Evolutionary conservation across 2,797 vertebrate genomes (phyloP), one percentile per base, ranked within the genome.

Genomic region (Heterohyrax brucei): DNA sequence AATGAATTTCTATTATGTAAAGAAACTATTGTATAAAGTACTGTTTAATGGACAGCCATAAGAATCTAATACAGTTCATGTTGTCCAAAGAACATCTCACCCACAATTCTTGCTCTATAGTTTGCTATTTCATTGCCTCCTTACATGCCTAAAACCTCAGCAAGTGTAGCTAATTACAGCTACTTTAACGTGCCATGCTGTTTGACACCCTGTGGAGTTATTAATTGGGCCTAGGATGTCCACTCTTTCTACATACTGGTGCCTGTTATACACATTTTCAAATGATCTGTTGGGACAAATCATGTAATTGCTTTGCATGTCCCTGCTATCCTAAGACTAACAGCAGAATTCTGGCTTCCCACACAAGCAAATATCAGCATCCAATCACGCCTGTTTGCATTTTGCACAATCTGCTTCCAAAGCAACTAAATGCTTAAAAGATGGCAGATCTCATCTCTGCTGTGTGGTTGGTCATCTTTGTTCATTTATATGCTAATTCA

Each of bases 401-500:
- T 98, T 97, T 85, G 96, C 13, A 93, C 79, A 89, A 89, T 88
- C 87, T 97, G 92, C 28, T 46, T 91, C 96, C 92, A 97, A 98
- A 96, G 95, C 73, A 98, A 94, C 86, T 79, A 87, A 94, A 94
- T 44, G 95, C 87, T 75, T 93, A 95, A 78, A 75, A 39, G 39
- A 95, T 88, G 48, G 66, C 72, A 95, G 97, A 95, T 89, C 79
- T 97, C 97, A 95, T 96, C 89, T 89, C 62, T 44, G n/a, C 0
- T 96, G 90, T 97, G 97, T 96, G 82, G 80, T 97, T 95, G 97
- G 94, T 93, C 95, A 95, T 98, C 97, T 97, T 98, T 98, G 93
- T 93, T 98, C 97, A 98, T 98, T 97, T 98, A 98, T 97, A 98
- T 98, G 98, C 96, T 98, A 98, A 98, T 98, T 98, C 0, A 0